Evolutionary conservation across 2,113 vertebrate genomes (phyloP), one percentile per base, ranked within the genome.

Genomic region (Monarcha castaneiventris): DNA sequence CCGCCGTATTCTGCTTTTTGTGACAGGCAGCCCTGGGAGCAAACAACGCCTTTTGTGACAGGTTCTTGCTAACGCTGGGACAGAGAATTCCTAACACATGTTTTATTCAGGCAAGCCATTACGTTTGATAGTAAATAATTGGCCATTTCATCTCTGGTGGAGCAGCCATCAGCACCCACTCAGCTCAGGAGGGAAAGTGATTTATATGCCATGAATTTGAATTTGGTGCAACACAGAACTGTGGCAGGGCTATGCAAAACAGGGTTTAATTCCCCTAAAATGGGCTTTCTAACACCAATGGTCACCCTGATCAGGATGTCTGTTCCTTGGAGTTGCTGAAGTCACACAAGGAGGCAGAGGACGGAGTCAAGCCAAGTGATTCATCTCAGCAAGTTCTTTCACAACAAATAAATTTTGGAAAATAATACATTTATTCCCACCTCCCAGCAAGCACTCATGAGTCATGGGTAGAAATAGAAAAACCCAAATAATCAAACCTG

Each of bases 31-130:
- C 11, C 30, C 44, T 89, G 51, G 76, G 86, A 94, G 54, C 62
- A 95, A 91, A 94, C 29, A 79, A 37, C n/a, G 63, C 21, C 44
- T 92, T 89, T 63, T 67, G 71, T 89, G 92, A 49, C 84, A 89
- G 55, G 16, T 72, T 89, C 88, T 87, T 92, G 58, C 62, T 62
- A 76, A 71, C 13, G 16, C 2, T 41, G 37, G 80, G 59, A 54
- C 80, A 79, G 67, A 91, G 67, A 73, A 76, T 87, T 85, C 89
- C 84, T 81, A 85, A 71, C 51, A 63, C 39, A 74, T 35, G 43
- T 18, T 92, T 96, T 91, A 51, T 59, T 91, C 71, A 89, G 91
- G 55, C 37, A 79, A 62, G 33, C 41, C 23, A 5, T 95, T 93
- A 90, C 46, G 16, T 55, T 41, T 87, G 61, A 37, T 52, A 75